These are phyloP conservation scores for Eumeta japonica DNA, from an alignment of 1,140 invertebrate species.

Conservation along the genomic window DNA sequence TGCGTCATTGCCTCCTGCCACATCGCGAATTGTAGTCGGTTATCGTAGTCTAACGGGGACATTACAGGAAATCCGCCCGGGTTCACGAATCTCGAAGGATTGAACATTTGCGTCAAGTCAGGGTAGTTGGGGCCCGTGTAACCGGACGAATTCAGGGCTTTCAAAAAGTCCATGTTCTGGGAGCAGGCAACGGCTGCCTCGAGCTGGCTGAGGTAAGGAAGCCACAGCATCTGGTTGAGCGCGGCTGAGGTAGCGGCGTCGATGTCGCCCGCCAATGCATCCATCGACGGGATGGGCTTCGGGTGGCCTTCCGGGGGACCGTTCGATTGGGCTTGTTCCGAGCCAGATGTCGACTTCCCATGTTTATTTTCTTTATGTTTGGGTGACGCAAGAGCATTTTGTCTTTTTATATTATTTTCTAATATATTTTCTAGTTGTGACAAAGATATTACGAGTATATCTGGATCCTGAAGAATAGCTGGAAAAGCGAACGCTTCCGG, in stretches of 20 bases:
- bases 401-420: constrained; percentile 53
- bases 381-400: constrained; percentile 36
- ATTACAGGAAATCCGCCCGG: constrained; percentile 51
- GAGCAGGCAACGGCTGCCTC: constrained; percentile 51
- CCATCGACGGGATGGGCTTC: constrained; percentile 39
- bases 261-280: constrained; percentile 60
- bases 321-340: constrained; percentile 34
- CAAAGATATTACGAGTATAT: constrained; percentile 75
- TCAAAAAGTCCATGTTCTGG: constrained; percentile 51
- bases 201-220: constrained; percentile 67
- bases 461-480: constrained; percentile 71
- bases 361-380: constrained; percentile 21
- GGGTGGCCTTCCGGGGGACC: no score
- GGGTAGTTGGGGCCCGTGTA: constrained; percentile 48
- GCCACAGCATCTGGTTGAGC: constrained; percentile 70
- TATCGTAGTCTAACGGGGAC: constrained; percentile 58
- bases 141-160: constrained; percentile 48
- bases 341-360: constrained; percentile 47
- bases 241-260: constrained; percentile 66
- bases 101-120: constrained; percentile 56
- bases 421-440: constrained; percentile 74
- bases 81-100: constrained; percentile 39
- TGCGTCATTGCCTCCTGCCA: constrained; percentile 66
- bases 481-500: constrained; percentile 71
- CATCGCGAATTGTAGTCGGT: constrained; percentile 63